A percentile compares a stretch with the other conserved stretches of the same genome.
Evolutionary conservation across 2,888 invertebrate species (phyloP).

Genomic region (Pachymerium ferrugineum): DNA sequence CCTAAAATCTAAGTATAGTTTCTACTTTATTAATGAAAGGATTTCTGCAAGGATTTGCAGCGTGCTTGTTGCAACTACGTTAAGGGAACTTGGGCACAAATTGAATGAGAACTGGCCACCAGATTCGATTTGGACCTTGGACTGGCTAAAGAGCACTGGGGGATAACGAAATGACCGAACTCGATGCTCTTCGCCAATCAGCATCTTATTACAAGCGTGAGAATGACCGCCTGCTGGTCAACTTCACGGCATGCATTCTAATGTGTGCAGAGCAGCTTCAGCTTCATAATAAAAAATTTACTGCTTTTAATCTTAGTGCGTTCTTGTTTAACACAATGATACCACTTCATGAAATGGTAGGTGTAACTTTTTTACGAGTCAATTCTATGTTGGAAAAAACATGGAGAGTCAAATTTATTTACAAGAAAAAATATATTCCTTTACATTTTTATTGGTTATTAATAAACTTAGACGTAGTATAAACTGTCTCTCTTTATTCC

Average conservation of each 20-base stretch:
- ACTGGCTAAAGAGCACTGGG: slow-evolving; percentile 15
- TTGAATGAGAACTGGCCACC: neutral
- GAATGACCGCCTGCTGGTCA: slow-evolving; percentile 21
- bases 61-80: neutral
- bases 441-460: neutral
- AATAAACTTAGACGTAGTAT: neutral
- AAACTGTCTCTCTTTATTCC: neutral
- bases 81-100: neutral
- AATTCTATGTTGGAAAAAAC: too few species aligned
- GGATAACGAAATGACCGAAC: slow-evolving; percentile 15
- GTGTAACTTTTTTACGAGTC: neutral
- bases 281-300: neutral
- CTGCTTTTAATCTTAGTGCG: neutral
- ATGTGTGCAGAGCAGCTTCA: neutral
- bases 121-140: slow-evolving; percentile 1
- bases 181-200: slow-evolving; percentile 18
- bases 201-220: slow-evolving; percentile 1
- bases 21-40: slow-evolving; percentile 10
- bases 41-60: neutral
- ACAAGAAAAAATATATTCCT: neutral
- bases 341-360: neutral
- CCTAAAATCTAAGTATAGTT: neutral
- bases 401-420: too few species aligned
- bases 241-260: slow-evolving; percentile 21
- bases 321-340: neutral